These are phyloP conservation scores for Entomyzon cyanotis DNA, from an alignment of 2,113 vertebrate species.

Conservation along the genomic window DNA sequence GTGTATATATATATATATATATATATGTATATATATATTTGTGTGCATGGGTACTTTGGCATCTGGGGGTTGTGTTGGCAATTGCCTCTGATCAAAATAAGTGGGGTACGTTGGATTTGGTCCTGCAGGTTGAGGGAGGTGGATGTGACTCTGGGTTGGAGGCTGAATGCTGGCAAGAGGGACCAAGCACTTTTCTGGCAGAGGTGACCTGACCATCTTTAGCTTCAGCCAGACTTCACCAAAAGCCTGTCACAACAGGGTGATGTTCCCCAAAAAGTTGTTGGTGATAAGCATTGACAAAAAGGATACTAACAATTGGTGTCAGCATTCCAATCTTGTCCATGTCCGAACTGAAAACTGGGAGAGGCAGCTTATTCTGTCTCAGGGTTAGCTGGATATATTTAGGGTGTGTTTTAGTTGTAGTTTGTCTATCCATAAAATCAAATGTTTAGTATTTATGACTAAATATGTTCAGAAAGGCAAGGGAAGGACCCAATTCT, in stretches of 20 bases:
- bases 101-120: not conserved
- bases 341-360: not conserved
- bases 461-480: not conserved
- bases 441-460: not conserved
- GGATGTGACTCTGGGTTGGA: not conserved
- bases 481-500: not conserved
- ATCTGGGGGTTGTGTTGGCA: not conserved
- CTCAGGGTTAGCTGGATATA: not conserved
- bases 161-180: not conserved
- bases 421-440: not conserved
- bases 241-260: not conserved
- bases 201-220: not conserved
- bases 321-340: not conserved
- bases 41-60: not conserved
- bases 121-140: not conserved
- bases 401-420: not conserved
- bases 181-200: not conserved
- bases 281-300: rapidly evolving
- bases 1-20: too few species aligned
- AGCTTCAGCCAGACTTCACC: not conserved
- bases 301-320: not conserved
- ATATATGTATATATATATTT: not conserved
- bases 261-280: not conserved
- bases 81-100: not conserved
- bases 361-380: not conserved